These are phyloP conservation scores for Clarias gariepinus DNA, from an alignment of 2,113 vertebrate genomes.

Conservation along the genomic window DNA sequence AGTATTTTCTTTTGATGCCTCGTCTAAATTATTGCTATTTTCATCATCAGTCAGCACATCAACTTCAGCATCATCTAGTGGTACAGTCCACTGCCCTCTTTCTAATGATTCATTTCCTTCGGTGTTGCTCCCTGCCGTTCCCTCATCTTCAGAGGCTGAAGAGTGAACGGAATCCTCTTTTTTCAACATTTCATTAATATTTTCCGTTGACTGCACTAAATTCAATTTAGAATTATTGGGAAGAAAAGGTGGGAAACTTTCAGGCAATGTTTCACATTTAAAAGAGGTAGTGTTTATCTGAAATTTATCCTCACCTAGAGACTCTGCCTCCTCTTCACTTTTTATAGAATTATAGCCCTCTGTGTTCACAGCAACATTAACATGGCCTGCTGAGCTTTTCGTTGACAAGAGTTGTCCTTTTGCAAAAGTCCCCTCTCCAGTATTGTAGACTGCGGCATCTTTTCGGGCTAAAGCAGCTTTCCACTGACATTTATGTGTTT, in stretches of 20 bases:
- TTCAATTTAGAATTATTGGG: constrained; percentile 40
- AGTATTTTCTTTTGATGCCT: background rate
- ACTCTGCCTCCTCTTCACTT: constrained; percentile 55
- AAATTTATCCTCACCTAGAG: constrained; percentile 12
- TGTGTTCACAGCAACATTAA: constrained; percentile 64
- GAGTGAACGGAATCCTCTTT: constrained; percentile 33
- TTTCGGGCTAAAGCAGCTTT: background rate
- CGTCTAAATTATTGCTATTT: background rate
- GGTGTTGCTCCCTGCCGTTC: background rate
- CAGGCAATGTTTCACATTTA: constrained; percentile 51
- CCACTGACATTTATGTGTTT: constrained; percentile 70
- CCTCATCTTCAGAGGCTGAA: constrained; percentile 6
- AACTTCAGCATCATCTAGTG: constrained; percentile 69
- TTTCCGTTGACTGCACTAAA: constrained; percentile 14
- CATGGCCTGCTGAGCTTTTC: background rate
- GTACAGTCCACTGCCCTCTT: constrained; percentile 68
- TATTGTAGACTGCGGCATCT: background rate
- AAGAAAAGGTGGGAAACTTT: constrained; percentile 58
- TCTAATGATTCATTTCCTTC: constrained; percentile 6
- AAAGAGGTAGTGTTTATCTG: constrained; percentile 24
- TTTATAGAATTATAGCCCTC: constrained; percentile 57
- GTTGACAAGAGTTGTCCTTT: background rate
- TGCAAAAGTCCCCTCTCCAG: background rate
- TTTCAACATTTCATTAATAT: constrained; percentile 8
- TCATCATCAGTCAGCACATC: constrained; percentile 57